Percentiles rank a stretch among this genome's conserved stretches.
These are phyloP conservation scores for Drosophila sp. DNA, from an alignment of 1,140 invertebrate species.

Conservation along the genomic window DNA sequence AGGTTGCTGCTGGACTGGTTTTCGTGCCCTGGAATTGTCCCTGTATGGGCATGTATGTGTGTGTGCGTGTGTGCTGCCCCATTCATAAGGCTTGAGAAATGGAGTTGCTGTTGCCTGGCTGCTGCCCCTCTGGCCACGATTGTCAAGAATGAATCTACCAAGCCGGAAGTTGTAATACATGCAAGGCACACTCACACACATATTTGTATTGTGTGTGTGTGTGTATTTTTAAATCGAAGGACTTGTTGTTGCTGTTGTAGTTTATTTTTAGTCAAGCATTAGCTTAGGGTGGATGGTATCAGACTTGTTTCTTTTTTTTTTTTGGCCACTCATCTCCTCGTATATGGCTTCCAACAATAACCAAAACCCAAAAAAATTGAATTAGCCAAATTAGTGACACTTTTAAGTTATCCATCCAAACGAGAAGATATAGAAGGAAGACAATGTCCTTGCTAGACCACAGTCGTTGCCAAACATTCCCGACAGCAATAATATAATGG, in stretches of 20 bases:
- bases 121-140: slow-evolving; percentile 6
- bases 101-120: slow-evolving; percentile 25
- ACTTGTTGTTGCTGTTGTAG: slow-evolving; percentile 50
- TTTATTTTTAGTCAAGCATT: slow-evolving; percentile 33
- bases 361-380: slow-evolving; percentile 49
- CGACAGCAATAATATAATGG: slow-evolving; percentile 42
- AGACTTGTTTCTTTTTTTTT: slow-evolving; percentile 1
- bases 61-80: slow-evolving; percentile 19
- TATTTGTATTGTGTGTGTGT: background rate
- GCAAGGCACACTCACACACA: slow-evolving; percentile 10
- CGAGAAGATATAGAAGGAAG: slow-evolving; percentile 50
- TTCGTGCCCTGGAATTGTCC: slow-evolving; percentile 29
- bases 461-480: slow-evolving; percentile 33
- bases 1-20: slow-evolving; percentile 56
- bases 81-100: slow-evolving; percentile 40
- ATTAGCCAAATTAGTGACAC: slow-evolving; percentile 73
- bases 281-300: slow-evolving; percentile 7
- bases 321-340: background rate
- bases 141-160: slow-evolving; percentile 62
- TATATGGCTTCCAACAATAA: slow-evolving; percentile 3
- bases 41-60: background rate
- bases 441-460: slow-evolving; percentile 1
- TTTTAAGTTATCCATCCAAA: slow-evolving; percentile 68
- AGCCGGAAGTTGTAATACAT: slow-evolving; percentile 45
- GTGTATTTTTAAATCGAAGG: slow-evolving; percentile 62